Base-by-base conservation (phyloP, 2,113 vertebrate species). In the Lycocorax pyrrhopterus region DNA sequence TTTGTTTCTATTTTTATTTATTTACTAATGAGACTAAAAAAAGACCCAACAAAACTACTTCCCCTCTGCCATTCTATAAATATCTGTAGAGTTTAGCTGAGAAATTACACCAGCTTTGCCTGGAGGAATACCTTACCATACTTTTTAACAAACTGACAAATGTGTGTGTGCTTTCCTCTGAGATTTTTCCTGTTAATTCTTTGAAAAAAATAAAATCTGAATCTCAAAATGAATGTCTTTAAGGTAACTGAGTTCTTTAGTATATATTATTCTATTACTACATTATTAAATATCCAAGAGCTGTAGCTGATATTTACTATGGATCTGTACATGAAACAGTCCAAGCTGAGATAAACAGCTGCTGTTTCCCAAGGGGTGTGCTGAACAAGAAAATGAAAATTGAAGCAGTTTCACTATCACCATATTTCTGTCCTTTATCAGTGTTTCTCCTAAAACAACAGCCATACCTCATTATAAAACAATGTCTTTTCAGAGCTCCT, bases 91-190 rank as follows among this genome's bases (percentile, higher is more conserved):
- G 25, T 52, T 47, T 55, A 69, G 47, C 7, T 47, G 16, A 41
- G 32, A 93, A 93, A 76, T 44, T 7, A 20, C 18, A 79, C 33
- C 1, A 1, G 2, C 8, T 71, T 84, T 88, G n/a, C 56, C 52
- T 63, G 41, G 7, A 75, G 39, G 47, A 91, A 29, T 64, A 60
- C 10, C 18, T 47, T 59, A 30, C 25, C 41, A 32, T 10, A n/a
- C 10, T 72, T 94, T 51, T 84, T 39, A 78, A 84, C 29, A 84
- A 67, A 66, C 1, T 59, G 30, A 75, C 17, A 91, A 37, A 30
- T 0, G 0, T 8, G 18, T 0, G 0, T 27, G 11, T 63, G 19
- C 56, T 71, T 67, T 89, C 47, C 47, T 64, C 26, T 41, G 37
- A 83, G 43, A 66, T 30, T 88, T 63, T 33, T 71, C 27, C 44